phyloP scores from a whole-genome alignment of 2,888 invertebrate species.

The Acrocyrtus sp. region DNA sequence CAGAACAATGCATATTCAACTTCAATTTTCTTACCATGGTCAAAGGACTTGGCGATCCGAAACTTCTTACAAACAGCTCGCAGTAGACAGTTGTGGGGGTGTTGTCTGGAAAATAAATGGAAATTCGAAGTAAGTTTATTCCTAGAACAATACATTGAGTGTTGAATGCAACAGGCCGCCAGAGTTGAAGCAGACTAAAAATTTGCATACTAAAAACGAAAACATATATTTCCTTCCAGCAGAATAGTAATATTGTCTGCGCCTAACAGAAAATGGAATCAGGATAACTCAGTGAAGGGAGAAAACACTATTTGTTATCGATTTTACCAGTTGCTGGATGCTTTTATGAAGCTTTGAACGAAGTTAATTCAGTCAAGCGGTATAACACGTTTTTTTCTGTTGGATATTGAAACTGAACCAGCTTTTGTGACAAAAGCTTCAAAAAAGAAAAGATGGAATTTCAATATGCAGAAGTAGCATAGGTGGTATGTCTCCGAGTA shows the following conservation, averaged over 20 bases:
- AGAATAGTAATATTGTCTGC: neutral
- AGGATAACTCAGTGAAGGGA: neutral
- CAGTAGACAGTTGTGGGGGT: constrained; percentile 67
- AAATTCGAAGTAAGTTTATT: neutral
- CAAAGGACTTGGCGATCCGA: constrained; percentile 68
- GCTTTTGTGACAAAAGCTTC: no score
- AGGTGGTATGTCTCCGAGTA: no score
- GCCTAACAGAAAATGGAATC: neutral
- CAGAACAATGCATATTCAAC: neutral
- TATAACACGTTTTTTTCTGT: no score
- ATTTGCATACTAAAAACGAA: neutral
- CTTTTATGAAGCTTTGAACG: no score
- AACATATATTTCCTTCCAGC: neutral
- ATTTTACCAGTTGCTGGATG: no score
- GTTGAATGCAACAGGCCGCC: neutral
- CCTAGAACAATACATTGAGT: neutral
- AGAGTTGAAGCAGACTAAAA: neutral
- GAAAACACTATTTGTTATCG: no score
- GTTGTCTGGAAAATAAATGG: constrained; percentile 65
- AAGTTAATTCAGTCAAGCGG: no score
- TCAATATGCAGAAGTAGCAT: no score
- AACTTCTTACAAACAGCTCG: constrained; percentile 68
- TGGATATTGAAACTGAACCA: no score
- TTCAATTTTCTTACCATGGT: constrained; percentile 67
- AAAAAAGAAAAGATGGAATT: no score